Evolutionary conservation across 1,140 invertebrate species (phyloP), one percentile per base, ranked within the genome.

Genomic region (Ditylenchus dipsaci): DNA sequence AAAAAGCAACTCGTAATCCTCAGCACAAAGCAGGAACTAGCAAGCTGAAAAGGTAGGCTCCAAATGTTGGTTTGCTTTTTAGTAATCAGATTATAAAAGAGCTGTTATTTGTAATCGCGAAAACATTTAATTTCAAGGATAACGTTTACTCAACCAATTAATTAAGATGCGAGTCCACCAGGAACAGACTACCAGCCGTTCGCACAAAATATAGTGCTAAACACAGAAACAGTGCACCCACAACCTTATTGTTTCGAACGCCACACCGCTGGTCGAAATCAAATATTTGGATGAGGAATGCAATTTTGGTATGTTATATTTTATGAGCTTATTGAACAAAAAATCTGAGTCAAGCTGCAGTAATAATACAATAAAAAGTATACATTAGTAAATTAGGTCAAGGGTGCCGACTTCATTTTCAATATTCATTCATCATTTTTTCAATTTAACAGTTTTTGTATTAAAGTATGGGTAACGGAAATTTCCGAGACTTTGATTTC

Each of bases 191-290:
- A 1, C 71, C 26, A n/a, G 42, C 67, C 11, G 33, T 57, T 63
- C 19, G 64, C 21, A n/a, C 7, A 23, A 42, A 63, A 19, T 49
- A 47, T 11, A 30, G 63, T 26, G 45, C 45, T 23, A 49, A 62
- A 56, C 69, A 73, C 27, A 21, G 72, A 42, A 73, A 73, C 33
- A 73, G 72, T 43, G 72, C 72, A 17, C 72, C 72, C 7, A 73
- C 72, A 21, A 74, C 69, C 11, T 1, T 73, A 17, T 61, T 70
- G 17, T 57, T 69, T 1, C 64, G 72, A 21, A 64, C 72, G 19
- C 72, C 17, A 75, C 72, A 29, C 72, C 72, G 0, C 72, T 75
- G 23, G 29, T 61, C 3, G 59, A 61, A n/a, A 61, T 61, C 26
- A 30, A 43, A n/a, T n/a, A 21, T 8, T 30, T 61, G 59, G 19